phyloP scores from a whole-genome alignment of 53 echinoderm and acorn worm species.

The Henricia sp. region DNA sequence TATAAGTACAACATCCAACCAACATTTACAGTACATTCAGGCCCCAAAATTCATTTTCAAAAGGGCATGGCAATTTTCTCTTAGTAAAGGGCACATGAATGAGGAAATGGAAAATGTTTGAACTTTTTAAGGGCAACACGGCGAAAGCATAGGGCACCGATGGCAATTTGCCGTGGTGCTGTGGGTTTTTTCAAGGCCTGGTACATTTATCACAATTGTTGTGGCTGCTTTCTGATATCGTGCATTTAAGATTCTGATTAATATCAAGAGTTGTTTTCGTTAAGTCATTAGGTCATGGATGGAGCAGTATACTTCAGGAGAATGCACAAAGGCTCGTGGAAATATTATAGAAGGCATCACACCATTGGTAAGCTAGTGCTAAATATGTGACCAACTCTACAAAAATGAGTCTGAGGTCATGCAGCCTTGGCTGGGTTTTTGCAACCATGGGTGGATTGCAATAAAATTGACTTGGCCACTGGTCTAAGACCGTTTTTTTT shows the following conservation, averaged over 20 bases:
- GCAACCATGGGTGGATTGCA: not conserved
- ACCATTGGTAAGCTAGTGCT: not conserved
- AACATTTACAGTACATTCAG: no score
- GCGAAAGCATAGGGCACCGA: no score
- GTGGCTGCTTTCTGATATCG: not conserved
- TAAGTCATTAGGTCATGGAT: constrained; percentile 17
- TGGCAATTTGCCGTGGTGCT: not conserved
- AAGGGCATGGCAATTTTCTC: no score
- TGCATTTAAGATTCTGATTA: not conserved
- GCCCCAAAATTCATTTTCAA: no score
- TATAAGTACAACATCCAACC: no score
- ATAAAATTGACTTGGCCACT: not conserved
- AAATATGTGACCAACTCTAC: not conserved
- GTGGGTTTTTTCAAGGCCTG: not conserved
- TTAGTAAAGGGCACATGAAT: no score
- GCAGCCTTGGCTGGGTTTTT: not conserved
- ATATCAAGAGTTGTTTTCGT: not conserved
- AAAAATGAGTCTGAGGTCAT: no score
- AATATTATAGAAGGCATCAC: constrained; percentile 12
- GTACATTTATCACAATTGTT: not conserved
- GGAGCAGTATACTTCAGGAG: constrained; percentile 13
- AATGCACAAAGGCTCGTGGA: constrained; percentile 8
- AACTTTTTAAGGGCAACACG: no score
- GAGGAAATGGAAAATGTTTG: no score
- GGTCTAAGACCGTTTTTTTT: not conserved